Evolutionary conservation across 2,113 vertebrate genomes (phyloP).

Genomic region (Rana temporaria): DNA sequence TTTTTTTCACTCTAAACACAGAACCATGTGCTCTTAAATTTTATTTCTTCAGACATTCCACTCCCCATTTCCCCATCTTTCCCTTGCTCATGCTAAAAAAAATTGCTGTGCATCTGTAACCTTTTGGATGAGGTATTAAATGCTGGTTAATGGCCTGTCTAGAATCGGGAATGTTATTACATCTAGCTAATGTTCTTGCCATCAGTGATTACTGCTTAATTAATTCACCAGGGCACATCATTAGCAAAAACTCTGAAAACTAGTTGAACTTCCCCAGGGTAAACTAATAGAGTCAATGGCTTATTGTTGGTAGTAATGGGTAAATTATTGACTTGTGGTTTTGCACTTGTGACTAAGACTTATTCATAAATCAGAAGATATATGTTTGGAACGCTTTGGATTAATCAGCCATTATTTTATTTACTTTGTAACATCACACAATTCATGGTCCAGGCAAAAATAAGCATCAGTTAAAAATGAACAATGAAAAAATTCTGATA

Average conservation of each 20-base stretch:
- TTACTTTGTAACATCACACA: conserved; percentile 27
- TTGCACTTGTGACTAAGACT: conserved; percentile 50
- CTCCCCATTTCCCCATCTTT: conserved; percentile 11
- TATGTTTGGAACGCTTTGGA: conserved; percentile 45
- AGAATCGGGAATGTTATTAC: conserved; percentile 56
- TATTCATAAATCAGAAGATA: conserved; percentile 57
- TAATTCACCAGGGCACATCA: conserved; percentile 59
- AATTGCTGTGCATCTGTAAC: conserved; percentile 47
- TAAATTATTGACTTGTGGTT: conserved; percentile 57
- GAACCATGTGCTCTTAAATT: neutral
- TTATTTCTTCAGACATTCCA: conserved; percentile 8
- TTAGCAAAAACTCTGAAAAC: conserved; percentile 58
- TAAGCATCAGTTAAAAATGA: neutral
- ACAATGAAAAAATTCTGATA: neutral
- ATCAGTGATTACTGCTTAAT: conserved; percentile 58
- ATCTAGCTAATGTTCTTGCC: conserved; percentile 57
- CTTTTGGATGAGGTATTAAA: conserved; percentile 58
- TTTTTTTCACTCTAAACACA: no score
- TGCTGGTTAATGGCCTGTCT: conserved; percentile 56
- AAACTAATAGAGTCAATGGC: conserved; percentile 57
- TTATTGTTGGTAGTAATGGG: conserved; percentile 58
- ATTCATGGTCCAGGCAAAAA: conserved; percentile 1
- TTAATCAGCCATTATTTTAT: conserved; percentile 41
- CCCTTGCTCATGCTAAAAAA: conserved; percentile 17
- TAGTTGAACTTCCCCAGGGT: conserved; percentile 55